Evolutionary conservation across 2,113 vertebrate genomes (phyloP).

Genomic region (Podarcis muralis): DNA sequence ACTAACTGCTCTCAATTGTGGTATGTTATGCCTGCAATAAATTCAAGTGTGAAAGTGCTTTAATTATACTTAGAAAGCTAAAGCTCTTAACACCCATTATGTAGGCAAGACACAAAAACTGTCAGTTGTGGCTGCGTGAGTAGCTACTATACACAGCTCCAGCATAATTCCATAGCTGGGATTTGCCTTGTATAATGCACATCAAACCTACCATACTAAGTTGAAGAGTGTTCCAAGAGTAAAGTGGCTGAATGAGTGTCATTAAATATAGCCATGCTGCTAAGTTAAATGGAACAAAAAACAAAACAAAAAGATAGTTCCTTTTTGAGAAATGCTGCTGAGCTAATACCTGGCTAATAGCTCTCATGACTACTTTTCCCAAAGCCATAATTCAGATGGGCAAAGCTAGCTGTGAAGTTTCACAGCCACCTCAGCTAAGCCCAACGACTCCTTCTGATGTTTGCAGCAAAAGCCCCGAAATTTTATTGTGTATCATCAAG

Average conservation of each 20-base stretch:
- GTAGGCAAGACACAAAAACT: neutral
- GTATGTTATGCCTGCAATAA: neutral
- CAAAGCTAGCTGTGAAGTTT: conserved; percentile 38
- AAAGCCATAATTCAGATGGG: conserved; percentile 47
- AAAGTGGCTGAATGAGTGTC: conserved; percentile 22
- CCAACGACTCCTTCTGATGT: conserved; percentile 44
- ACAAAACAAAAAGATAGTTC: conserved; percentile 52
- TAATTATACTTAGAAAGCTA: neutral
- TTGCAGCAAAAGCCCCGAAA: conserved; percentile 45
- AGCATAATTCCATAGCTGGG: neutral
- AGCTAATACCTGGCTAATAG: conserved; percentile 40
- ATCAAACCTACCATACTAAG: conserved; percentile 29
- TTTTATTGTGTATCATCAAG: conserved; percentile 42
- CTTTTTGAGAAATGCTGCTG: conserved; percentile 23
- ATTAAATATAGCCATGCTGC: conserved; percentile 41
- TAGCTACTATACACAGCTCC: neutral
- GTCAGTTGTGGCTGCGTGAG: neutral
- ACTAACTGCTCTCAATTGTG: neutral
- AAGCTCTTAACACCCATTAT: neutral
- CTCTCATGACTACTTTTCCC: neutral
- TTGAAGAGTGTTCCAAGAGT: conserved; percentile 38
- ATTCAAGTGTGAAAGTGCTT: neutral
- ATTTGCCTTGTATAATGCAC: conserved; percentile 27
- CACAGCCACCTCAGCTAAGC: conserved; percentile 38
- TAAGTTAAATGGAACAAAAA: conserved; percentile 41